Conservation (phyloP, 2,888 invertebrate species). For the Microctonus brassicae region DNA sequence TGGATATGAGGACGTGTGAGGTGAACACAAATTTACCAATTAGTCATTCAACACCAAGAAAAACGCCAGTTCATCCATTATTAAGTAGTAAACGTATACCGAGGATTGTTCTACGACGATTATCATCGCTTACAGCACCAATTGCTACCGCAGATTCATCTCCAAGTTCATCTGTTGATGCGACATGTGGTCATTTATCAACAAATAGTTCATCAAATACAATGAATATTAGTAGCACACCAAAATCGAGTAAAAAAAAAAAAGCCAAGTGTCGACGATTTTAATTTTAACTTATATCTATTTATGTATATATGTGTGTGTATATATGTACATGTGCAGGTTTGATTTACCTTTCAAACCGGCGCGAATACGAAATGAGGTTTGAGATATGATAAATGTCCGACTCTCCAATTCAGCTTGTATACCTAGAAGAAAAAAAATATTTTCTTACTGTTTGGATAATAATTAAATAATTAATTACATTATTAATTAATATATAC, state of each 20-base stretch:
- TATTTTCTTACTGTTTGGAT: not conserved
- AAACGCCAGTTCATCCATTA: not conserved
- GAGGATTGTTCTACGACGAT: slow-evolving; percentile 53
- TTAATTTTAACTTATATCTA: not conserved
- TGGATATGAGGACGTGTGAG: slow-evolving; percentile 13
- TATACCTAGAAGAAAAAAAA: slow-evolving; percentile 69
- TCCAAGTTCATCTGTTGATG: not conserved
- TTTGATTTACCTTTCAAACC: slow-evolving; percentile 71
- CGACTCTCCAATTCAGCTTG: slow-evolving; percentile 75
- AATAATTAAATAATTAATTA: not conserved
- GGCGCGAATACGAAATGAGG: slow-evolving; percentile 72
- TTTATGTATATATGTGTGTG: not conserved
- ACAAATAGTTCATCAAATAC: not conserved
- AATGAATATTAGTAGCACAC: not conserved
- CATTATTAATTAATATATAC: not conserved
- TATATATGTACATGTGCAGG: not conserved
- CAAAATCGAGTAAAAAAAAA: slow-evolving; percentile 6
- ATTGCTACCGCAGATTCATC: not conserved
- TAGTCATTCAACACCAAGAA: not conserved
- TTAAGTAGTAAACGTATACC: slow-evolving; percentile 40
- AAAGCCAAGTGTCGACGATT: not conserved
- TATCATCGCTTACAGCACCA: slow-evolving; percentile 54
- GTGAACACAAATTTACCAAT: not conserved
- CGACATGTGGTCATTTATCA: not conserved
- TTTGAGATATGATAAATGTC: slow-evolving; percentile 72